A percentile compares a stretch with the other conserved stretches of the same genome.
Conservation (phyloP, 2,113 vertebrate genomes). For the Petrocephalus zakoni region DNA sequence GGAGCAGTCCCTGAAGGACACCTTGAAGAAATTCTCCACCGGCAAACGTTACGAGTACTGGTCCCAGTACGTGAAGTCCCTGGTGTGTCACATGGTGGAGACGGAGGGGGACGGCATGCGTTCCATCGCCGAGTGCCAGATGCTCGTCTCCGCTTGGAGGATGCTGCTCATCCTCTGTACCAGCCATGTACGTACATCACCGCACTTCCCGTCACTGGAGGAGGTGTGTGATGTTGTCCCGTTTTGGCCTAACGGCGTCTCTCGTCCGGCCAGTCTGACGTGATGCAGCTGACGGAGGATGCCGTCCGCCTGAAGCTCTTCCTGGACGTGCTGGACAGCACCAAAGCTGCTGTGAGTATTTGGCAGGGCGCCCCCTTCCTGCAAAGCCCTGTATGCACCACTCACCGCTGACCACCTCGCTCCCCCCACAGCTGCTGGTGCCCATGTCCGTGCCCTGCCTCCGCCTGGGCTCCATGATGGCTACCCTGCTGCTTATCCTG, state of each 20-base stretch:
- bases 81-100: slow-evolving; percentile 76
- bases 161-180: slow-evolving; percentile 88
- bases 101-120: slow-evolving; percentile 71
- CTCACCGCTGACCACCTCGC: not conserved
- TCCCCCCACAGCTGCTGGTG: slow-evolving; percentile 68
- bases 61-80: slow-evolving; percentile 83
- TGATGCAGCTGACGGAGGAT: slow-evolving; percentile 80
- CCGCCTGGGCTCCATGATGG: slow-evolving; percentile 86
- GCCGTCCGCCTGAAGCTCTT: slow-evolving; percentile 75
- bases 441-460: slow-evolving; percentile 75
- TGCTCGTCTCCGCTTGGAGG: slow-evolving; percentile 89
- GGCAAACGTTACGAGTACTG: slow-evolving; percentile 88
- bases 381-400: not conserved
- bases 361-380: not conserved
- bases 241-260: not conserved
- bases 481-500: slow-evolving; percentile 83
- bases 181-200: slow-evolving; percentile 68
- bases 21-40: slow-evolving; percentile 75
- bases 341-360: slow-evolving; percentile 77
- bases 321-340: slow-evolving; percentile 80
- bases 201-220: not conserved
- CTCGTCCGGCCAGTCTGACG: slow-evolving; percentile 66
- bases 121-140: slow-evolving; percentile 75
- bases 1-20: slow-evolving; percentile 84
- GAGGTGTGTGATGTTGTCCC: not conserved